A percentile compares a stretch with the other conserved stretches of the same genome.
These are phyloP conservation scores for Toxostoma redivivum DNA, from an alignment of 2,113 vertebrate species.

Conservation along the genomic window DNA sequence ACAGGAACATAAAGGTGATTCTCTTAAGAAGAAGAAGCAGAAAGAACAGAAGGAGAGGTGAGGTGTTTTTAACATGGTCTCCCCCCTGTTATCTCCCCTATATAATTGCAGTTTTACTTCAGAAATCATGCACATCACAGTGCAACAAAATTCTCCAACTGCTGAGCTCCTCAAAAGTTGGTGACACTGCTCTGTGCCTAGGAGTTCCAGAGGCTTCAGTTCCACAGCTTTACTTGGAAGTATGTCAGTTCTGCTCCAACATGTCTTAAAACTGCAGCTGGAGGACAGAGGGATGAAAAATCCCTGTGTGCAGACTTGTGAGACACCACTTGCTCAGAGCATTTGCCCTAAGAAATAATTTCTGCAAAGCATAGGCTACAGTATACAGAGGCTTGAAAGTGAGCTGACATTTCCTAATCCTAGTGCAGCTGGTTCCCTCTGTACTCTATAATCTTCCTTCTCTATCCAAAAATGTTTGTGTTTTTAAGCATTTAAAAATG, in stretches of 20 bases:
- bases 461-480: neutral
- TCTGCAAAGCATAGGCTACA: neutral
- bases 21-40: slow-evolving; percentile 77
- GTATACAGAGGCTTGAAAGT: neutral
- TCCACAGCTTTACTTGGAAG: neutral
- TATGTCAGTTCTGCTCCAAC: neutral
- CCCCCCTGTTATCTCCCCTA: neutral
- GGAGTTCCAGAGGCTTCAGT: neutral
- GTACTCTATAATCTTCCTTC: neutral
- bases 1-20: slow-evolving; percentile 64
- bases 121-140: neutral
- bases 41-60: slow-evolving; percentile 75
- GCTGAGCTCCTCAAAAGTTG: neutral
- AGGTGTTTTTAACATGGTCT: neutral
- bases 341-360: neutral
- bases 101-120: neutral
- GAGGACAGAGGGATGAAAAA: neutral
- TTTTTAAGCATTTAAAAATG: neutral
- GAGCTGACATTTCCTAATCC: neutral
- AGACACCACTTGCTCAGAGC: neutral
- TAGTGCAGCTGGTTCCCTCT: neutral
- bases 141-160: neutral
- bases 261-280: neutral
- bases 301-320: neutral
- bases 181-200: neutral